Conservation (phyloP, 2,797 vertebrate genomes). For the Sebastes steindachneri region DNA sequence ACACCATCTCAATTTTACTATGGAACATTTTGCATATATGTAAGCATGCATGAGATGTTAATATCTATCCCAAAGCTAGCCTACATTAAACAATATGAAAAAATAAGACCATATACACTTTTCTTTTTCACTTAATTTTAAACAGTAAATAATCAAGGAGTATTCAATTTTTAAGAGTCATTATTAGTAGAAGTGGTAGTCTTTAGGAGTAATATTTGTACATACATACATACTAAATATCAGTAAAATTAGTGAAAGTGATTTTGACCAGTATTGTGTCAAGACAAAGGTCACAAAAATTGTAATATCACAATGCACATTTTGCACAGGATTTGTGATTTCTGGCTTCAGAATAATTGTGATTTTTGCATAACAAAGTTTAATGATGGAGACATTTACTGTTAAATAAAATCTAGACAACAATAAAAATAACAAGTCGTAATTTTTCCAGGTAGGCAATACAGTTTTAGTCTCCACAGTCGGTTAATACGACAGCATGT, state of each 20-base stretch:
- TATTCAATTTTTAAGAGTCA: background rate
- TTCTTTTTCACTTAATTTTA: background rate
- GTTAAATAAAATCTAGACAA: background rate
- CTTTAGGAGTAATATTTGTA: background rate
- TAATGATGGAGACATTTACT: background rate
- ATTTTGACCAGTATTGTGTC: background rate
- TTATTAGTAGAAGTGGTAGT: background rate
- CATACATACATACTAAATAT: background rate
- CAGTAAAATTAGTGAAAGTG: background rate
- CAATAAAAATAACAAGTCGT: background rate
- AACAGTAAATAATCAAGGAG: background rate
- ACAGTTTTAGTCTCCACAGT: background rate
- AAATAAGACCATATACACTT: background rate
- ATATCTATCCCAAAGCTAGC: background rate
- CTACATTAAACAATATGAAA: background rate
- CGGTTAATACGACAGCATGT: background rate
- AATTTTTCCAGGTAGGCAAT: background rate
- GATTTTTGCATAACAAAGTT: background rate
- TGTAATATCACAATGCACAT: background rate
- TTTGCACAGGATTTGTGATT: background rate
- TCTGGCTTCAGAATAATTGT: background rate
- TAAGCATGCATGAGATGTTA: background rate
- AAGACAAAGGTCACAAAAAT: background rate
- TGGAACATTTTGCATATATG: background rate
- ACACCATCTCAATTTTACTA: background rate